Percentiles rank a stretch among this genome's conserved stretches.
Evolutionary conservation across 1,140 invertebrate genomes (phyloP).

Genomic region (Hylaeus volcanicus): DNA sequence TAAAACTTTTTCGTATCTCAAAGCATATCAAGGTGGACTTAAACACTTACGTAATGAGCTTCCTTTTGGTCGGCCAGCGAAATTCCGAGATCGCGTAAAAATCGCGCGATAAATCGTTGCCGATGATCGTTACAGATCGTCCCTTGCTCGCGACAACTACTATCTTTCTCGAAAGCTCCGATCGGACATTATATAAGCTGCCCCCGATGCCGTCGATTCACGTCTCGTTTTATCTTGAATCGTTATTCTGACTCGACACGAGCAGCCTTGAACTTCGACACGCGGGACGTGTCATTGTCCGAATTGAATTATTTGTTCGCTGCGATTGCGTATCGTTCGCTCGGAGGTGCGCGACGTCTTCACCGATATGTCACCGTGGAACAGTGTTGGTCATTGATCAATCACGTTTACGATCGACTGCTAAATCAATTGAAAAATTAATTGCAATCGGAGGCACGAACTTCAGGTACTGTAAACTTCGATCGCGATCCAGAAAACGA

Average conservation of each 20-base stretch:
- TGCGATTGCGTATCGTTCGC: not conserved
- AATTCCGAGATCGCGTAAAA: not conserved
- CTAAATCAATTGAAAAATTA: too few species aligned
- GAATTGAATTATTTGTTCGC: conserved; percentile 21
- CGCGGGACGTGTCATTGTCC: conserved; percentile 10
- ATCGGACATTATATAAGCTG: not conserved
- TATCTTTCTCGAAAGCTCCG: not conserved
- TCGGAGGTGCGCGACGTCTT: not conserved
- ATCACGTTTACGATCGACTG: too few species aligned
- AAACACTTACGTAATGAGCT: too few species aligned
- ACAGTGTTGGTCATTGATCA: too few species aligned
- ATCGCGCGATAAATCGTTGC: not conserved
- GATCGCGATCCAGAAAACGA: too few species aligned
- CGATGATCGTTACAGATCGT: not conserved
- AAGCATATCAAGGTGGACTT: too few species aligned
- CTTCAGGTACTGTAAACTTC: too few species aligned
- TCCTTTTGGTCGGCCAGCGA: not conserved
- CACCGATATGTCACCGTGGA: too few species aligned
- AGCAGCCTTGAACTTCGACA: conserved; percentile 32
- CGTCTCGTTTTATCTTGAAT: conserved; percentile 2
- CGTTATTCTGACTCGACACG: not conserved
- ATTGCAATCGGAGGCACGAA: too few species aligned
- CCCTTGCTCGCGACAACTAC: not conserved
- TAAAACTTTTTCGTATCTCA: too few species aligned
- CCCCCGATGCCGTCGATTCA: not conserved